A percentile compares a stretch with the other conserved stretches of the same genome.
Evolutionary conservation across 2,888 invertebrate genomes (phyloP).

Genomic region (Cantharis lateralis): DNA sequence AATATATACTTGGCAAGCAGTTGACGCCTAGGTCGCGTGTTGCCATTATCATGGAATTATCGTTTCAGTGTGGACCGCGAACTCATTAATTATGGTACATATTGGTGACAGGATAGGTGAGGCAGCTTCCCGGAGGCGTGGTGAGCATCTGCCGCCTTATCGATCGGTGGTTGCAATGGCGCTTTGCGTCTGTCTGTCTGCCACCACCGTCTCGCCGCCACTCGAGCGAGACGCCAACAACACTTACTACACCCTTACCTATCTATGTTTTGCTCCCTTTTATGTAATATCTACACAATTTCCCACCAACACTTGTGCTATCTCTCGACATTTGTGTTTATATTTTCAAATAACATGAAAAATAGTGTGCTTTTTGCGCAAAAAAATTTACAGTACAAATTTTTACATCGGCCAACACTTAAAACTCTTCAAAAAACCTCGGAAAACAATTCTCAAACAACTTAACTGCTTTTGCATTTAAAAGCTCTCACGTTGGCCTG

Average conservation of each 20-base stretch:
- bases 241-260: constrained; percentile 25
- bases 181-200: constrained; percentile 32
- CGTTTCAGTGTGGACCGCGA: constrained; percentile 57
- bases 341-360: not conserved
- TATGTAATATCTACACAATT: constrained; percentile 5
- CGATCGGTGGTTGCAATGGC: constrained; percentile 35
- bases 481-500: constrained; percentile 21
- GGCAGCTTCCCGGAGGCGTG: constrained; percentile 36
- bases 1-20: constrained; percentile 26
- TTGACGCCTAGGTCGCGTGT: constrained; percentile 52
- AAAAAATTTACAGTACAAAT: not conserved
- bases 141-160: constrained; percentile 36
- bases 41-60: constrained; percentile 61
- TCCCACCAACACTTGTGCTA: constrained; percentile 22
- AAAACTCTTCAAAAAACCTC: constrained; percentile 19
- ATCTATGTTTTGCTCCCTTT: constrained; percentile 3
- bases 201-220: constrained; percentile 31
- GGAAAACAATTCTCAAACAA: constrained; percentile 19
- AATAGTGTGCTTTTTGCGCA: constrained; percentile 3
- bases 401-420: constrained; percentile 13
- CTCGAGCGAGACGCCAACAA: constrained; percentile 20
- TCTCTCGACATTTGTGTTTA: constrained; percentile 13
- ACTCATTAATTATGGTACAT: constrained; percentile 51
- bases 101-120: constrained; percentile 46
- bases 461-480: constrained; percentile 25